Conservation (phyloP, 2,113 vertebrate genomes). For the Bombycilla garrulus region DNA sequence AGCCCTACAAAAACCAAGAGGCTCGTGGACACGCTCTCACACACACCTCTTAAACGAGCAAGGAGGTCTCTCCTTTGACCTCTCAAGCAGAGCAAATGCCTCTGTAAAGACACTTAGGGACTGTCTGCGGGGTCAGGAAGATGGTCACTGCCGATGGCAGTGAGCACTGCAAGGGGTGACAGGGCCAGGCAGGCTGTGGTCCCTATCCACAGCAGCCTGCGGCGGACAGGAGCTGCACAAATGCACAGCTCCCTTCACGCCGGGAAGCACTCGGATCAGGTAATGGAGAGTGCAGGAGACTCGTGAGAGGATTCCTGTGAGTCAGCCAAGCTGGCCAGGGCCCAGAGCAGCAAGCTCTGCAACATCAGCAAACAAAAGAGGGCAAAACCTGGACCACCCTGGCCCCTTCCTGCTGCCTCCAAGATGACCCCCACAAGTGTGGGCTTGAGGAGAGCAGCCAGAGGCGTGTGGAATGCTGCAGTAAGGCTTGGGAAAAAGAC, state of each 20-base stretch:
- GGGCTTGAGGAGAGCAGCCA: not conserved
- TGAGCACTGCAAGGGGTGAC: not conserved
- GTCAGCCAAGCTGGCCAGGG: constrained; percentile 21
- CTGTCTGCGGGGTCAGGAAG: not conserved
- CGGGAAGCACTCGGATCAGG: not conserved
- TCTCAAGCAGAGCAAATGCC: not conserved
- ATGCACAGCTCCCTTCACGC: not conserved
- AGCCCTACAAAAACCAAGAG: not conserved
- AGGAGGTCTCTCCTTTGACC: not conserved
- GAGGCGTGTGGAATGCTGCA: not conserved
- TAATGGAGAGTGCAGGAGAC: constrained; percentile 54
- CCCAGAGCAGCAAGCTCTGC: constrained; percentile 26
- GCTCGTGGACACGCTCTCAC: fast-evolving
- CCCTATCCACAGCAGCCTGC: not conserved
- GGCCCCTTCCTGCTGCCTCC: constrained; percentile 3
- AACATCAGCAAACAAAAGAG: constrained; percentile 37
- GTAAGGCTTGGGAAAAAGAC: not conserved
- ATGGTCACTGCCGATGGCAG: not conserved
- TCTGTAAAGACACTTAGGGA: not conserved
- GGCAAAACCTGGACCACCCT: not conserved
- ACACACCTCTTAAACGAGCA: not conserved
- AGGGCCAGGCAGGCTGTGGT: not conserved
- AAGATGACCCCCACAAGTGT: not conserved
- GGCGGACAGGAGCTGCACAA: not conserved
- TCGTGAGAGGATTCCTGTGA: constrained; percentile 18